A percentile compares a stretch with the other conserved stretches of the same genome.
Evolutionary conservation across 2,888 invertebrate species (phyloP).

Genomic region (Pterostichus niger): DNA sequence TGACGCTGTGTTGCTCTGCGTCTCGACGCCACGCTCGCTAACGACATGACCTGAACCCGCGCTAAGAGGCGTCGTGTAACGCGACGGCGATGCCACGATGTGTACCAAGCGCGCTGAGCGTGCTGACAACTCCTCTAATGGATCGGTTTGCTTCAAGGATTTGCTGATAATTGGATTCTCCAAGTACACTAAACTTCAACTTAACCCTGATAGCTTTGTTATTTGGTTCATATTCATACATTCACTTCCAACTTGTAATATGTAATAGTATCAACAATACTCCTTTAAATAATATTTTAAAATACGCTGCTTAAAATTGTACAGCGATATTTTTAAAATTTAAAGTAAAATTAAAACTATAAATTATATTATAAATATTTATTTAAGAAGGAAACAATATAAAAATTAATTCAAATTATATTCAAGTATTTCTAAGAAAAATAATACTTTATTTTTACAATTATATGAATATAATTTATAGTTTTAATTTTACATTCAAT

Average conservation of each 20-base stretch:
- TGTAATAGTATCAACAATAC: too few relatives aligned
- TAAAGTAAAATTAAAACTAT: too few relatives aligned
- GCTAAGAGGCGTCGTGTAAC: constrained; percentile 15
- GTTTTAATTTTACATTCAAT: too few relatives aligned
- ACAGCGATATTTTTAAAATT: too few relatives aligned
- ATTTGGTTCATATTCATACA: not conserved
- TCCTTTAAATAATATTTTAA: too few relatives aligned
- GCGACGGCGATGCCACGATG: not conserved
- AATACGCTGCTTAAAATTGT: too few relatives aligned
- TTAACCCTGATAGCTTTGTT: constrained; percentile 5
- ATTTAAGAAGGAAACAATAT: too few relatives aligned
- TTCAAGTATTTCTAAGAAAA: too few relatives aligned
- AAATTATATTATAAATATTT: too few relatives aligned
- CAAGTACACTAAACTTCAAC: constrained; percentile 9
- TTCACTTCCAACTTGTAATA: not conserved
- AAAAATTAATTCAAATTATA: too few relatives aligned
- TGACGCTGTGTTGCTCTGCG: not conserved
- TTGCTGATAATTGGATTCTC: constrained; percentile 41
- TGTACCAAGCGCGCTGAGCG: not conserved
- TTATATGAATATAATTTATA: too few relatives aligned
- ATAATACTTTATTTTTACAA: too few relatives aligned
- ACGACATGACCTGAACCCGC: constrained; percentile 57
- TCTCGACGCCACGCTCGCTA: constrained; percentile 9
- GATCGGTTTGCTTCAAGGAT: constrained; percentile 35
- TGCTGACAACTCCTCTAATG: constrained; percentile 33